Evolutionary conservation across 2,797 vertebrate species (phyloP).

Genomic region (Sorex maritimensis): DNA sequence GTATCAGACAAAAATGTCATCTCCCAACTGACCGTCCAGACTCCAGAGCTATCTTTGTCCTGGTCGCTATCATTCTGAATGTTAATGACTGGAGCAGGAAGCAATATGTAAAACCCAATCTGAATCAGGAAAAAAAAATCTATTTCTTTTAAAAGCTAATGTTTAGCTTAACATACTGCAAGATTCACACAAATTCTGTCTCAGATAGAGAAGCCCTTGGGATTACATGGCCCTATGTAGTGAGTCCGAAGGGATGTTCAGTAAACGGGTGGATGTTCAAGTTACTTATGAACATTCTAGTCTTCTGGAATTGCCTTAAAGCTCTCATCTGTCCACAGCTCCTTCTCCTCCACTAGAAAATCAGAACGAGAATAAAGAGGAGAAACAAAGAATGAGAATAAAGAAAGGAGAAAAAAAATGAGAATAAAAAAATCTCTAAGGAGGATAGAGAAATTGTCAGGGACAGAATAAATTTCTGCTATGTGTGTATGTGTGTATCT

Average conservation of each 20-base stretch:
- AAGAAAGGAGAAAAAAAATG: neutral
- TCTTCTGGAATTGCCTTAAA: slow-evolving; percentile 4
- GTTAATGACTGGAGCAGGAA: neutral
- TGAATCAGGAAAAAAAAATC: slow-evolving; percentile 25
- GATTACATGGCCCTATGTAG: no score
- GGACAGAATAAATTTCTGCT: neutral
- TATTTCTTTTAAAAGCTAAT: slow-evolving; percentile 12
- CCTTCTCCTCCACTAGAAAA: slow-evolving; percentile 37
- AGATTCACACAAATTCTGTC: slow-evolving; percentile 46
- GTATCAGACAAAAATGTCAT: slow-evolving; percentile 32
- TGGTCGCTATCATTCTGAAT: neutral
- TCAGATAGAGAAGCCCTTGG: neutral
- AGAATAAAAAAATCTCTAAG: neutral
- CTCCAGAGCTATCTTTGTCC: slow-evolving; percentile 53
- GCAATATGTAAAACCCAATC: neutral
- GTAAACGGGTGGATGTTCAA: neutral
- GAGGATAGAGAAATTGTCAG: neutral
- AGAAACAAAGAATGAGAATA: neutral
- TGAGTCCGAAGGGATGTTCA: neutral
- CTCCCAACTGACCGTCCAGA: slow-evolving; percentile 43
- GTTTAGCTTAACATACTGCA: slow-evolving; percentile 62
- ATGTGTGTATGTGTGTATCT: neutral
- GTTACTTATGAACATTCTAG: slow-evolving; percentile 24
- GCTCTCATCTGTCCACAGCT: neutral
- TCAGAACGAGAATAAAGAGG: slow-evolving; percentile 8